These are phyloP conservation scores for Oncopodura yosiiana DNA, from an alignment of 1,140 invertebrate genomes.

Conservation along the genomic window DNA sequence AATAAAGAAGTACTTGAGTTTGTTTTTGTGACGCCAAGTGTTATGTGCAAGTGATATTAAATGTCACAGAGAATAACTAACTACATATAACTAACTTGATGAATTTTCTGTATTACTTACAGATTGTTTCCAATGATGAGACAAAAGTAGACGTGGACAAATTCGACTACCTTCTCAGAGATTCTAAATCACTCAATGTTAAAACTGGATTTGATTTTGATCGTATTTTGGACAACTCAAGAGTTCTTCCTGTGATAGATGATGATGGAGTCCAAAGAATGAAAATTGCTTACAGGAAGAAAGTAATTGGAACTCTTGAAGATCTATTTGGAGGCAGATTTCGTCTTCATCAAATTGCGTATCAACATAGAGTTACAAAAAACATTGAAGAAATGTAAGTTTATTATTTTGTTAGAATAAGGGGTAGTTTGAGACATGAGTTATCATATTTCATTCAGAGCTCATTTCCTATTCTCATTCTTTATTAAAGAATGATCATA, in stretches of 20 bases:
- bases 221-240: slow-evolving; percentile 33
- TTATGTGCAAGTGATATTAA: too few relatives aligned
- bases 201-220: slow-evolving; percentile 43
- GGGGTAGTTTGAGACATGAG: too few relatives aligned
- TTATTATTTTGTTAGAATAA: too few relatives aligned
- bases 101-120: too few relatives aligned
- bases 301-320: slow-evolving; percentile 19
- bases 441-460: too few relatives aligned
- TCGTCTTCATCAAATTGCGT: slow-evolving; percentile 44
- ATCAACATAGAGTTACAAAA: slow-evolving; percentile 44
- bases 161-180: slow-evolving; percentile 58
- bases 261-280: background rate
- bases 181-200: slow-evolving; percentile 46
- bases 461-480: too few relatives aligned
- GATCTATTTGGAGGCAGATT: slow-evolving; percentile 29
- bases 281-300: slow-evolving; percentile 28
- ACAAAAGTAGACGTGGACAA: slow-evolving; percentile 62
- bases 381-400: slow-evolving; percentile 44
- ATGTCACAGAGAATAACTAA: too few relatives aligned
- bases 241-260: slow-evolving; percentile 20
- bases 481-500: too few relatives aligned
- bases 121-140: slow-evolving; percentile 55
- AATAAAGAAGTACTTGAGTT: too few relatives aligned
- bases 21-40: too few relatives aligned
- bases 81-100: too few relatives aligned